These are phyloP conservation scores for Cariama cristata DNA, from an alignment of 2,113 vertebrate species.

Conservation along the genomic window DNA sequence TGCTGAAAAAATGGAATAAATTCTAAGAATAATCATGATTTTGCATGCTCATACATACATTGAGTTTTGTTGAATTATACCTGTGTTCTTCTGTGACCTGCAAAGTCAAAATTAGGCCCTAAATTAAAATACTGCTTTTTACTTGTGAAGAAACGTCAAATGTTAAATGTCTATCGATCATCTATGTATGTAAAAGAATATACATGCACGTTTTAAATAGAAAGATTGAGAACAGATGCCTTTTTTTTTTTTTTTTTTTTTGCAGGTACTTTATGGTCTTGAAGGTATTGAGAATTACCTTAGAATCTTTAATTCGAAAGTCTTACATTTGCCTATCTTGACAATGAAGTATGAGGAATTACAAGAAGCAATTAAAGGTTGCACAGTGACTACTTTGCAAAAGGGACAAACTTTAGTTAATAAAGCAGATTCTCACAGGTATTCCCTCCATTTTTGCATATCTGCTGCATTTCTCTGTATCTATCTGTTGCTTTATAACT, in stretches of 20 bases:
- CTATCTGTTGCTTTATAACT: neutral
- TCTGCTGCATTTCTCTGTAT: neutral
- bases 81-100: neutral
- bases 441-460: neutral
- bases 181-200: neutral
- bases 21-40: neutral
- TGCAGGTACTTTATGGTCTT: slow-evolving; percentile 82
- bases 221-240: neutral
- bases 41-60: neutral
- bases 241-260: neutral
- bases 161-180: neutral
- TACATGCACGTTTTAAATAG: neutral
- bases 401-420: slow-evolving; percentile 79
- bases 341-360: slow-evolving; percentile 76
- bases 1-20: neutral
- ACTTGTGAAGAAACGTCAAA: neutral
- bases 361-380: slow-evolving; percentile 73
- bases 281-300: slow-evolving; percentile 77
- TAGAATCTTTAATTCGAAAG: slow-evolving; percentile 76
- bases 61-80: neutral
- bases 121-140: neutral
- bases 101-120: neutral
- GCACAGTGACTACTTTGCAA: slow-evolving; percentile 75
- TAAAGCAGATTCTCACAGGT: slow-evolving; percentile 80
- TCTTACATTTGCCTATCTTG: slow-evolving; percentile 67